A percentile compares a stretch with the other conserved stretches of the same genome.
Conservation (phyloP, 2,113 vertebrate species). For the Rhinoderma darwinii region DNA sequence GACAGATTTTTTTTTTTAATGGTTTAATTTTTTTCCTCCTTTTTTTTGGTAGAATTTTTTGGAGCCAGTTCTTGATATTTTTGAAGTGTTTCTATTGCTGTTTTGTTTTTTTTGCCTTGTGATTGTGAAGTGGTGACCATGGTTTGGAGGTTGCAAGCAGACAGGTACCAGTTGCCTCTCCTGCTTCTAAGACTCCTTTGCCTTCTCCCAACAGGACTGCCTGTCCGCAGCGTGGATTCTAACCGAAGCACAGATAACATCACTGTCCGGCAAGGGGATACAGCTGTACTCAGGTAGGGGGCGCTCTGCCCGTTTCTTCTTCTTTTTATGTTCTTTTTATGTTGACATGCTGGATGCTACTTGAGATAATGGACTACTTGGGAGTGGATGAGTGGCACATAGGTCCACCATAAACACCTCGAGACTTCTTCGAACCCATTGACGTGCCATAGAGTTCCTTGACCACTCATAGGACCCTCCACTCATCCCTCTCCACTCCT, state of each 20-base stretch:
- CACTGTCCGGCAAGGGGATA: conserved; percentile 98
- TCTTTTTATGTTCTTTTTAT: conserved; percentile 62
- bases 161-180: conserved; percentile 91
- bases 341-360: background rate
- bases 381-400: background rate
- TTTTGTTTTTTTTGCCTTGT: background rate
- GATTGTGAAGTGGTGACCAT: conserved; percentile 69
- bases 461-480: too few species aligned
- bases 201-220: conserved; percentile 98
- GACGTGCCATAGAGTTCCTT: background rate
- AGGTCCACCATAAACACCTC: conserved; percentile 1
- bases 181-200: conserved; percentile 96
- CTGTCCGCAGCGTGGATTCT: conserved; percentile 98
- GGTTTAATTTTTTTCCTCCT: background rate
- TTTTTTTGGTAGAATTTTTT: conserved; percentile 4
- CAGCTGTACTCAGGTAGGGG: conserved; percentile 96
- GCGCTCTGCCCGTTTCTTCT: conserved; percentile 63
- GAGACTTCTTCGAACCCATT: background rate
- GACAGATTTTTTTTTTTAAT: background rate
- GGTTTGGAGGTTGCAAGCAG: conserved; percentile 86
- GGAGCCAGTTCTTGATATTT: conserved; percentile 7
- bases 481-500: background rate
- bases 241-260: conserved; percentile 98
- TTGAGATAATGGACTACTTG: background rate
- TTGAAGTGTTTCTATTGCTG: background rate